Evolutionary conservation across 1,140 invertebrate species (phyloP).

Genomic region (Hyles euphorbiae): DNA sequence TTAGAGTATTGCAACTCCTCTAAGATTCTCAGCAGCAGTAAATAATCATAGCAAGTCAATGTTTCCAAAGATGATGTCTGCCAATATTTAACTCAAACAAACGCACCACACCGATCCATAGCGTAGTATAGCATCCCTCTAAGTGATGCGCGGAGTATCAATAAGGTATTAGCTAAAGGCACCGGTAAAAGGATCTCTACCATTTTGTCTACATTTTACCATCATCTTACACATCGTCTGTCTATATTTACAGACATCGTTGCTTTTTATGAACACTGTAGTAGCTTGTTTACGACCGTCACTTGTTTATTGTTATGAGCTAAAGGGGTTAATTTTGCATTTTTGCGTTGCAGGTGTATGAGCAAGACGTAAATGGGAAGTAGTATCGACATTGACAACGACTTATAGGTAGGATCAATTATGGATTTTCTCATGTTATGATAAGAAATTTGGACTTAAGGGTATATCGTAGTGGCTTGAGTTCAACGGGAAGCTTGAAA

Average conservation of each 20-base stretch:
- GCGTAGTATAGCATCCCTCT: background rate
- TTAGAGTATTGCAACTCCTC: too few species aligned
- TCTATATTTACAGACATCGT: constrained; percentile 65
- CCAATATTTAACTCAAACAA: too few species aligned
- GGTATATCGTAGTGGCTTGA: too few species aligned
- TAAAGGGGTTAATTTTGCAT: constrained; percentile 54
- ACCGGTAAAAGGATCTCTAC: constrained; percentile 40
- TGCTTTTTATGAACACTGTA: constrained; percentile 63
- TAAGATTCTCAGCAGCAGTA: too few species aligned
- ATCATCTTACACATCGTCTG: constrained; percentile 52
- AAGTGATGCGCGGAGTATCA: constrained; percentile 15
- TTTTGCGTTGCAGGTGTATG: constrained; percentile 34
- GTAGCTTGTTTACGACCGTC: constrained; percentile 55
- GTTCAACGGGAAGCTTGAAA: too few species aligned
- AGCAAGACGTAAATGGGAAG: background rate
- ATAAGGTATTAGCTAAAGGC: constrained; percentile 40
- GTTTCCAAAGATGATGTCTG: too few species aligned
- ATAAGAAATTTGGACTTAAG: too few species aligned
- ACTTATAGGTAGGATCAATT: too few species aligned
- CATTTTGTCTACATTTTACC: constrained; percentile 23
- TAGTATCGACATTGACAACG: background rate
- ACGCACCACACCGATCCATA: too few species aligned
- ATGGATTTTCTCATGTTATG: too few species aligned
- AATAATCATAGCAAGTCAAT: too few species aligned
- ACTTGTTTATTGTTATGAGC: constrained; percentile 59